Base-by-base conservation (phyloP, 2,113 vertebrate genomes). In the Panthera uncia region DNA sequence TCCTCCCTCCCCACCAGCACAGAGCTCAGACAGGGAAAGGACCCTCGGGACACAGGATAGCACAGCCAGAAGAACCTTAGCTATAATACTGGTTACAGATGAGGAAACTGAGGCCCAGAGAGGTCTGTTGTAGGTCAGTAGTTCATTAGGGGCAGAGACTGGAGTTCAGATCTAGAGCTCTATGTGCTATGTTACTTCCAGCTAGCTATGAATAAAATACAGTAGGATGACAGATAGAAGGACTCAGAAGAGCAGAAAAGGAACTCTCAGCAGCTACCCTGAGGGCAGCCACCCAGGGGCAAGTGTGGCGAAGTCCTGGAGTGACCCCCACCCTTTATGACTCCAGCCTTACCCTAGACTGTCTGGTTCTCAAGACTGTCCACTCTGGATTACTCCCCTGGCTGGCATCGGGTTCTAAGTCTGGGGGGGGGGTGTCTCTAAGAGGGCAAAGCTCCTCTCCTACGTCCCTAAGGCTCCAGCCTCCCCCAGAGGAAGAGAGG, bases 51-150 rank as follows among this genome's bases (percentile, higher is more conserved):
- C 74, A 76, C 89, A 45, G 83, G 78, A 29, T 2, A 23, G 25
- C 50, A 38, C 3, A 41, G 74, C 7, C 27, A 36, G 79, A 82
- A 81, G 90, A 69, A 21, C 27, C 25, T 41, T 7, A 38, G 48
- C 36, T 48, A 6, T n/a, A 73, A 18, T 31, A 19, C 4, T 55
- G 33, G 36, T 38, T 38, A 38, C 13, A 38, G 23, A 27, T 3
- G 11, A 71, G 38, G 57, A 74, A 50, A 50, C 33, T 1, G 68
- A 66, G 88, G n/a, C n/a, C 71, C 25, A 25, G 31, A 18, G 19
- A 25, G 8, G 27, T 5, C 29, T 36, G 73, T 5, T 13, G n/a
- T 1, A 1, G 15, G 52, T 66, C 1, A 0, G 36, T 2, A 12
- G 27, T 71, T 80, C 27, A 33, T 23, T 1, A 3, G 29, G 29